Evolutionary conservation across 2,888 invertebrate species (phyloP).

Genomic region (Dryocosmus kuriphilus): DNA sequence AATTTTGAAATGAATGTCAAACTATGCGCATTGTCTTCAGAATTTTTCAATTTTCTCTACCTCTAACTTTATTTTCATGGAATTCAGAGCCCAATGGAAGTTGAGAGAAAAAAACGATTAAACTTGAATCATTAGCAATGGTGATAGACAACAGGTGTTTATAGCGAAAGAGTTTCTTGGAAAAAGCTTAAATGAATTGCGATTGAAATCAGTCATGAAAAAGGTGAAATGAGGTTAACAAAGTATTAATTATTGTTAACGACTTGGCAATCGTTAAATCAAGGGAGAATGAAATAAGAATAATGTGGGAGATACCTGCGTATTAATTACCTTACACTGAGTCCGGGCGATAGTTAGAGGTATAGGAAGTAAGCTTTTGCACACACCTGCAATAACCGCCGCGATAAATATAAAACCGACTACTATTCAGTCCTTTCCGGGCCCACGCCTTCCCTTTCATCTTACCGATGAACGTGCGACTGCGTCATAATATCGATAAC

Average conservation of each 20-base stretch:
- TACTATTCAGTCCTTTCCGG: slow-evolving; percentile 34
- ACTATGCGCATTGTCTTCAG: no score
- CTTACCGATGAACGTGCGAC: slow-evolving; percentile 53
- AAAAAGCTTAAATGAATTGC: neutral
- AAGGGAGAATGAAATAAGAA: slow-evolving; percentile 7
- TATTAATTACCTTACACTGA: slow-evolving; percentile 50
- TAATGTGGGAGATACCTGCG: slow-evolving; percentile 18
- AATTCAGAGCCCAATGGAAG: no score
- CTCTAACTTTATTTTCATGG: no score
- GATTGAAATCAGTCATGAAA: neutral
- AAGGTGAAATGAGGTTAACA: neutral
- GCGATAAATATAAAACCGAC: slow-evolving; percentile 37
- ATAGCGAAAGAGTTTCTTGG: neutral
- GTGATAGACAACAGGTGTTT: neutral
- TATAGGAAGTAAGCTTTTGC: slow-evolving; percentile 15
- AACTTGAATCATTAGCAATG: no score
- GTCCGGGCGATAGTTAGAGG: slow-evolving; percentile 29
- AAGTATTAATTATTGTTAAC: slow-evolving; percentile 34
- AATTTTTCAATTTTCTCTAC: no score
- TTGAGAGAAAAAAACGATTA: no score
- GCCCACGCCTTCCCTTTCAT: slow-evolving; percentile 54
- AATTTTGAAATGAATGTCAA: no score
- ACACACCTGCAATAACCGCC: slow-evolving; percentile 34
- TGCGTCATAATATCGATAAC: slow-evolving; percentile 48
- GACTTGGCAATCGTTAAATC: slow-evolving; percentile 19